phyloP scores from a whole-genome alignment of 2,888 invertebrate genomes.

The Lithophane leautieri region DNA sequence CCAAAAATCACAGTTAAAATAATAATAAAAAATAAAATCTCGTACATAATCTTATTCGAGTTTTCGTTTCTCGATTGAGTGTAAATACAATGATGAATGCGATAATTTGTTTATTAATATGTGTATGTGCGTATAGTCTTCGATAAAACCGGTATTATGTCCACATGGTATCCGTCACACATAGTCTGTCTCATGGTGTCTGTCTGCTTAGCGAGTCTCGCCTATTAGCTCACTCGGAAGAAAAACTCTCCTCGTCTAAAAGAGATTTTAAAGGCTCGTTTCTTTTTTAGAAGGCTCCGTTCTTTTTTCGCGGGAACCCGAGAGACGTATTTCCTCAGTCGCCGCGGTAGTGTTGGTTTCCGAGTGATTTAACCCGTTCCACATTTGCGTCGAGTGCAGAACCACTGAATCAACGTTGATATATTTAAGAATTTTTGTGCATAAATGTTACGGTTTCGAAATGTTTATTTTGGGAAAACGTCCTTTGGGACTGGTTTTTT shows the following conservation, averaged over 20 bases:
- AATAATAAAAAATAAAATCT: no score
- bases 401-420: slow-evolving; percentile 63
- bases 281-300: neutral
- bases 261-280: neutral
- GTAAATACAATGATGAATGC: neutral
- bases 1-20: neutral
- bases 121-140: no score
- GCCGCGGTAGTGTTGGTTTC: slow-evolving; percentile 69
- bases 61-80: neutral
- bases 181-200: no score
- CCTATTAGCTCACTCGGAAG: no score
- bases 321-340: slow-evolving; percentile 56
- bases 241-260: neutral
- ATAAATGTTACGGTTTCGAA: slow-evolving; percentile 52
- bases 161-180: no score
- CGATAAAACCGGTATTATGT: no score
- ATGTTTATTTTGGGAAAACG: slow-evolving; percentile 36
- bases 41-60: neutral
- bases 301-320: slow-evolving; percentile 25
- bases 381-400: slow-evolving; percentile 66
- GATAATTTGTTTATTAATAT: no score
- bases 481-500: slow-evolving; percentile 23
- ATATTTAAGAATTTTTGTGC: slow-evolving; percentile 60
- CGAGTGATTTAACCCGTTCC: slow-evolving; percentile 71
- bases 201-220: neutral